A percentile compares a stretch with the other conserved stretches of the same genome.
Conservation (phyloP, 2,113 vertebrate species). For the Hypocryptadius cinnamomeus region DNA sequence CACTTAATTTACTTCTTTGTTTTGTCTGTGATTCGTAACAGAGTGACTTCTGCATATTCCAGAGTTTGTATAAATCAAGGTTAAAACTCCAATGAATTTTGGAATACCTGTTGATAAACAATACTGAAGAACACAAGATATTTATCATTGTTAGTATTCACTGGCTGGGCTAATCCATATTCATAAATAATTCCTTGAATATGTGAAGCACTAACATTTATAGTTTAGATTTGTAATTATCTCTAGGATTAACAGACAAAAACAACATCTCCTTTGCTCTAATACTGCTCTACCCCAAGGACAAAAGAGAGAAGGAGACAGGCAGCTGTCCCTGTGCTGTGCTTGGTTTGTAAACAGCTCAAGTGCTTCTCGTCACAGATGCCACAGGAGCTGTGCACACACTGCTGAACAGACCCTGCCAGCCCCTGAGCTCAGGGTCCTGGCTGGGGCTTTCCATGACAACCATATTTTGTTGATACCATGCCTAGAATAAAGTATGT, state of each 20-base stretch:
- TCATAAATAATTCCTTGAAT: conserved; percentile 15
- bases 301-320: neutral
- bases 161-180: conserved; percentile 13
- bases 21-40: neutral
- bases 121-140: neutral
- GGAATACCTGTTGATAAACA: conserved; percentile 12
- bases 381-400: neutral
- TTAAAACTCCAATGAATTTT: conserved; percentile 6
- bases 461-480: neutral
- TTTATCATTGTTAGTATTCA: neutral
- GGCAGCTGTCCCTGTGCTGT: neutral
- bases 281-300: neutral
- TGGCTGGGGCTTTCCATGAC: neutral
- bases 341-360: neutral
- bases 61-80: neutral
- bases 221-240: conserved; percentile 1
- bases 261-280: neutral
- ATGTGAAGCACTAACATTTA: neutral
- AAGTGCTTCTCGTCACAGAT: neutral
- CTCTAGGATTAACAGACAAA: neutral
- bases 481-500: neutral
- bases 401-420: neutral
- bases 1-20: neutral
- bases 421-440: neutral
- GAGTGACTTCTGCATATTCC: neutral